phyloP scores from a whole-genome alignment of 2,888 invertebrate species.

The Cybosia mesomella region DNA sequence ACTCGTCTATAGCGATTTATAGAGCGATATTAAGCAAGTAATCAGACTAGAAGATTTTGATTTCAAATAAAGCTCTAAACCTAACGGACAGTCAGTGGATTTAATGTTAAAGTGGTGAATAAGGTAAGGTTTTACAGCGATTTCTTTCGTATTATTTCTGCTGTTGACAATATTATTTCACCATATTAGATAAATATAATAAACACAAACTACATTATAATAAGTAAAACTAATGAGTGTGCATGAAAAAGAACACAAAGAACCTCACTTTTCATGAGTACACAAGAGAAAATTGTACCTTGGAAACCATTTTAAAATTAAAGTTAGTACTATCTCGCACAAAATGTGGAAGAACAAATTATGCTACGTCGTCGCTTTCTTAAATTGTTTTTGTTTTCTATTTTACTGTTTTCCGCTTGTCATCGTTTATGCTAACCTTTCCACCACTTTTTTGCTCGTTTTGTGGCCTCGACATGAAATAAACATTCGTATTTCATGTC shows the following conservation, averaged over 20 bases:
- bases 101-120: no score
- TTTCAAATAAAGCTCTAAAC: no score
- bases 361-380: constrained; percentile 43
- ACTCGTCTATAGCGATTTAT: no score
- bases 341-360: constrained; percentile 44
- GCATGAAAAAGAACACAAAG: constrained; percentile 26
- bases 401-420: constrained; percentile 22
- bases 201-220: background rate
- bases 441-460: constrained; percentile 14
- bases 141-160: no score
- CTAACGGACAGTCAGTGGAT: no score
- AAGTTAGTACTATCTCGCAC: constrained; percentile 37
- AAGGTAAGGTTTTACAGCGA: no score
- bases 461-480: constrained; percentile 30
- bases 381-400: constrained; percentile 45
- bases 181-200: background rate
- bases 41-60: background rate
- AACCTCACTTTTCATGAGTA: constrained; percentile 32
- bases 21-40: no score
- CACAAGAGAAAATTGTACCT: constrained; percentile 30
- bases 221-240: constrained; percentile 13
- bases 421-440: constrained; percentile 25
- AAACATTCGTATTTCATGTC: constrained; percentile 19
- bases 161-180: background rate
- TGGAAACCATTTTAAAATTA: constrained; percentile 37